A percentile compares a stretch with the other conserved stretches of the same genome.
Conservation (phyloP, 2,113 vertebrate genomes). For the Uria aalge region DNA sequence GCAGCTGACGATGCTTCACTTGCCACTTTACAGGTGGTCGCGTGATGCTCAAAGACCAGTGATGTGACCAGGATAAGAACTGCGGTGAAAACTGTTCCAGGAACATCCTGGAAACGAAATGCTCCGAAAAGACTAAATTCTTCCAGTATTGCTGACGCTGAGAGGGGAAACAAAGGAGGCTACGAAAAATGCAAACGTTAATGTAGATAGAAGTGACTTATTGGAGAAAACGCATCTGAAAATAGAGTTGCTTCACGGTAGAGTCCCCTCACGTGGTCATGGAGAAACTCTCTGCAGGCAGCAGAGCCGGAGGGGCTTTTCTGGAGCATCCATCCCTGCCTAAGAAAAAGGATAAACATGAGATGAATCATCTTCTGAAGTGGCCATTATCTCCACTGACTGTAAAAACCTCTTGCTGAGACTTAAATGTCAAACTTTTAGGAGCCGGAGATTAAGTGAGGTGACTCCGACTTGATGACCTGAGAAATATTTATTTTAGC, state of each 20-base stretch:
- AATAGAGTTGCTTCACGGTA: not conserved
- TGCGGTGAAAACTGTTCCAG: not conserved
- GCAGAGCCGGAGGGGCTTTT: not conserved
- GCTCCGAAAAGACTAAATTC: not conserved
- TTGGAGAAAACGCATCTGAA: not conserved
- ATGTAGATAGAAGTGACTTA: not conserved
- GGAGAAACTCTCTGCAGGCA: not conserved
- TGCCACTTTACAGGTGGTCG: not conserved
- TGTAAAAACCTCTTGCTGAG: not conserved
- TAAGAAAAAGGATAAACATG: not conserved
- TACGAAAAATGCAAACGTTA: not conserved
- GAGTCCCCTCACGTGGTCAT: accelerated
- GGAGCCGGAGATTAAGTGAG: not conserved
- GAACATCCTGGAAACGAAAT: not conserved
- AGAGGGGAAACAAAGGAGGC: not conserved
- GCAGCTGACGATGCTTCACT: not conserved
- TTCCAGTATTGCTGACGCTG: accelerated
- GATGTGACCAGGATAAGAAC: not conserved
- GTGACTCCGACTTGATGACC: not conserved
- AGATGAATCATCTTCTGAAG: not conserved
- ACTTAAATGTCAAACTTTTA: not conserved
- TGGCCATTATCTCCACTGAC: not conserved
- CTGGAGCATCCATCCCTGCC: not conserved
- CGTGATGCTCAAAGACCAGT: not conserved
- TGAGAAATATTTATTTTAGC: not conserved